Percentiles rank a stretch among this genome's conserved stretches.
Evolutionary conservation across 2,113 vertebrate genomes (phyloP).

Genomic region (Cololabis saira): DNA sequence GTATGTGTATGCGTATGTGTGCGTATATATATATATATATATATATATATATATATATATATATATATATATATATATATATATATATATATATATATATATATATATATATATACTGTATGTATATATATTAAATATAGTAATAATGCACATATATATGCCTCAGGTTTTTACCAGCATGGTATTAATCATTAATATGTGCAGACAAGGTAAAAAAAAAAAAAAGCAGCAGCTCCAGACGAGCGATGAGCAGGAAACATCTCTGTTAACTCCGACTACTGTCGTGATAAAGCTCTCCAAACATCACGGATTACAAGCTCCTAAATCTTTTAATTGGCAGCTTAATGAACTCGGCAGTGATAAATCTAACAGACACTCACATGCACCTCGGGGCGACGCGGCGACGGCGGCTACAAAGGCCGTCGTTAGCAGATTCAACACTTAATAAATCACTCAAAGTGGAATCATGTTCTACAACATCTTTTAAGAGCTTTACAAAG

Average conservation of each 20-base stretch:
- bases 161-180: no score
- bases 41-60: no score
- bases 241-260: constrained; percentile 30
- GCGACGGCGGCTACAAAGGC: neutral
- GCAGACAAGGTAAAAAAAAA: constrained; percentile 18
- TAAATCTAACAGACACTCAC: constrained; percentile 6
- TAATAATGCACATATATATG: no score
- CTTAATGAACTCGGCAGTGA: constrained; percentile 52
- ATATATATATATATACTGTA: no score
- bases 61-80: no score
- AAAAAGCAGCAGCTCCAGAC: neutral
- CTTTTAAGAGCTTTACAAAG: constrained; percentile 12
- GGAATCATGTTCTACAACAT: neutral
- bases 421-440: constrained; percentile 6
- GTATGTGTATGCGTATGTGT: no score
- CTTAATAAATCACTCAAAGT: constrained; percentile 24
- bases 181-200: no score
- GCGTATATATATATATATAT: no score
- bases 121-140: no score
- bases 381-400: constrained; percentile 8
- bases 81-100: no score
- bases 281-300: constrained; percentile 29
- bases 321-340: constrained; percentile 57
- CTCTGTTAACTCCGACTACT: constrained; percentile 33
- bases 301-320: constrained; percentile 40